Percentiles rank a stretch among this genome's conserved stretches.
Evolutionary conservation across 1,140 invertebrate species (phyloP).

Genomic region (Drepana arcuata): DNA sequence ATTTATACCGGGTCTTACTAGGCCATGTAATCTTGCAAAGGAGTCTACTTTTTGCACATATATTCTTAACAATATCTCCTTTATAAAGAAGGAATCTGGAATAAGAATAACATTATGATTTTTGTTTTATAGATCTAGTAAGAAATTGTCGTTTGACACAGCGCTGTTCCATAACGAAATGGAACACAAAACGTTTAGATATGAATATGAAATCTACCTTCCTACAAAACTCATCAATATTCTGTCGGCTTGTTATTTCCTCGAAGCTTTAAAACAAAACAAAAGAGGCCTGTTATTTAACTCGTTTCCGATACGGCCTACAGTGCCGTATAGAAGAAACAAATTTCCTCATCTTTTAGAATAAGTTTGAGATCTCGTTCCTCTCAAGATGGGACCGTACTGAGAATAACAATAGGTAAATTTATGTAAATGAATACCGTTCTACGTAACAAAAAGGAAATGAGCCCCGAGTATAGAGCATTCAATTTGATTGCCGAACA

Average conservation of each 20-base stretch:
- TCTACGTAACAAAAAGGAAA: slow-evolving; percentile 62
- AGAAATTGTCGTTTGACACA: too few relatives aligned
- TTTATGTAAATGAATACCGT: slow-evolving; percentile 61
- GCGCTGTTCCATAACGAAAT: too few relatives aligned
- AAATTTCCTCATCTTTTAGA: slow-evolving; percentile 55
- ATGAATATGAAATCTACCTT: too few relatives aligned
- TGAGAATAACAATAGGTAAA: slow-evolving; percentile 64
- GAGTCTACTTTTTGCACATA: too few relatives aligned
- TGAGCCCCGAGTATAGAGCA: slow-evolving; percentile 28
- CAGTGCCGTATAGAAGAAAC: slow-evolving; percentile 48
- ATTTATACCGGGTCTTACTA: too few relatives aligned
- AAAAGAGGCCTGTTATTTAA: slow-evolving; percentile 61
- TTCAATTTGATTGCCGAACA: slow-evolving; percentile 29
- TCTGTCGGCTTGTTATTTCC: slow-evolving; percentile 52
- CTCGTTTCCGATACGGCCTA: slow-evolving; percentile 64
- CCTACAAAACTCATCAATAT: slow-evolving; percentile 31
- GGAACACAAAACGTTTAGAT: neutral
- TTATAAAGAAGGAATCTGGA: too few relatives aligned
- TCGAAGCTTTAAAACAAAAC: slow-evolving; percentile 53
- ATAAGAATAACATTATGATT: too few relatives aligned
- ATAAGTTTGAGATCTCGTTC: slow-evolving; percentile 48
- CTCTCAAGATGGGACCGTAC: slow-evolving; percentile 37
- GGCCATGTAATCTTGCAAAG: too few relatives aligned
- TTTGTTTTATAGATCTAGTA: too few relatives aligned
- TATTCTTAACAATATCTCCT: too few relatives aligned